Conservation (phyloP, 2,113 vertebrate genomes). For the Notothenia coriiceps region DNA sequence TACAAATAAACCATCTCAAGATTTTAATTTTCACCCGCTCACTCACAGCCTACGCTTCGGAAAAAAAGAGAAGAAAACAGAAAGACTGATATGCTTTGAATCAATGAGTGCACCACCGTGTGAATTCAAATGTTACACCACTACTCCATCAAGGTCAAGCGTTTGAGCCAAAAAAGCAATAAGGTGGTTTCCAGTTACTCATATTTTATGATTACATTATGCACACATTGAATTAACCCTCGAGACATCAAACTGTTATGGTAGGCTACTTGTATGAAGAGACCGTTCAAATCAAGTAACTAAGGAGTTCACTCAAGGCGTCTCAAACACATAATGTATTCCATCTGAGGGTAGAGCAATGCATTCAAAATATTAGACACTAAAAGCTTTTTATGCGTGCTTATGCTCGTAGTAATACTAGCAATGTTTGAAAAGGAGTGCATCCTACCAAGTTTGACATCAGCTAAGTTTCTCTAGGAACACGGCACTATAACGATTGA, state of each 20-base stretch:
- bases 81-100: background rate
- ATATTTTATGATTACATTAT: too few relatives aligned
- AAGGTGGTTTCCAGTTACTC: background rate
- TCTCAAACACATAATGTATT: too few relatives aligned
- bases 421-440: background rate
- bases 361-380: background rate
- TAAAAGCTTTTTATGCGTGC: background rate
- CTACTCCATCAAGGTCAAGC: conserved; percentile 36
- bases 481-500: background rate
- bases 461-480: background rate
- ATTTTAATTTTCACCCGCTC: background rate
- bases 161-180: conserved; percentile 2
- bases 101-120: conserved; percentile 4
- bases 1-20: background rate
- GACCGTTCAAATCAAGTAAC: too few relatives aligned
- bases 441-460: background rate
- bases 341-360: background rate
- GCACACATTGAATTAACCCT: too few relatives aligned
- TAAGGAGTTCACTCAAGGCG: too few relatives aligned
- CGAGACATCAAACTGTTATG: too few relatives aligned
- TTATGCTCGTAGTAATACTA: background rate
- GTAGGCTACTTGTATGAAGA: too few relatives aligned
- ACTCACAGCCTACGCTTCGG: background rate
- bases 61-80: background rate
- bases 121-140: conserved; percentile 7